Conservation (phyloP, 2,113 vertebrate genomes). For the Pavo muticus region DNA sequence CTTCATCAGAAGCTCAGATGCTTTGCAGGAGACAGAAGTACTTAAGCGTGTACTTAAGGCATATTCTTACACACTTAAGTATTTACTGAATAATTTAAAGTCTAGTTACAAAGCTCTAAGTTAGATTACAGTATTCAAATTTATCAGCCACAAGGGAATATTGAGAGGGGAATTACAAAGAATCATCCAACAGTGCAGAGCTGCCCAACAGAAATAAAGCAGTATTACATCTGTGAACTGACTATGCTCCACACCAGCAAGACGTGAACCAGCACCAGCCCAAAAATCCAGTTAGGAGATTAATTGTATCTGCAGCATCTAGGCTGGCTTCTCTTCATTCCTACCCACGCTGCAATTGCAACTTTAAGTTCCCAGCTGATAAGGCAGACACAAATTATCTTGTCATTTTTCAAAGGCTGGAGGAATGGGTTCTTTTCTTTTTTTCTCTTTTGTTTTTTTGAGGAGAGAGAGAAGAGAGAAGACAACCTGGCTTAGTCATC, state of each 20-base stretch:
- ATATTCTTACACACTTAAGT: background rate
- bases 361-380: conserved; percentile 18
- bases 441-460: background rate
- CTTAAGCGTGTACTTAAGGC: background rate
- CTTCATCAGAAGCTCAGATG: background rate
- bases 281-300: background rate
- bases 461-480: background rate
- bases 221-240: background rate
- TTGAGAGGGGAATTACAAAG: background rate
- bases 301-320: background rate
- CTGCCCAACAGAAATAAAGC: background rate
- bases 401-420: background rate
- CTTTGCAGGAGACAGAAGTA: background rate
- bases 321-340: conserved; percentile 34
- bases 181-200: background rate
- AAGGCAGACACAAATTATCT: conserved; percentile 18
- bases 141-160: background rate
- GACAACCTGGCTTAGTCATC: conserved; percentile 15
- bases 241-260: background rate
- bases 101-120: background rate
- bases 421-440: background rate
- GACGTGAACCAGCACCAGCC: background rate
- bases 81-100: background rate
- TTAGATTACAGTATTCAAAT: background rate
- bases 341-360: background rate